Evolutionary conservation across 2,113 vertebrate species (phyloP).

Genomic region (Oriolus oriolus): DNA sequence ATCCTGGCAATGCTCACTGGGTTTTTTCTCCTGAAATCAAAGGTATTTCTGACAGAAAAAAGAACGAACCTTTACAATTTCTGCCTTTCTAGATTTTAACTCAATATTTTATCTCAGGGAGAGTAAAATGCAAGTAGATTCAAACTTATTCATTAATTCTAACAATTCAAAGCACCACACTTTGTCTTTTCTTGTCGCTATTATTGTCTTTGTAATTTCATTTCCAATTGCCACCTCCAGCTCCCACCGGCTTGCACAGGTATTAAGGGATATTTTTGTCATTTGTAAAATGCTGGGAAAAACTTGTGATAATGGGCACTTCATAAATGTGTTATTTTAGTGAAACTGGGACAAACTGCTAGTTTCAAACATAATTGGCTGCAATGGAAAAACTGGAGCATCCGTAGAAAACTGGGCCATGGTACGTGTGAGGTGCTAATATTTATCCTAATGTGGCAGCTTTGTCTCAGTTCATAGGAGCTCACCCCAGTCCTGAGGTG

Average conservation of each 20-base stretch:
- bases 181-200: not conserved
- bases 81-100: not conserved
- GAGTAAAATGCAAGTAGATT: not conserved
- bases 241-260: not conserved
- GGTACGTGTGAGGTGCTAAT: not conserved
- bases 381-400: conserved; percentile 46
- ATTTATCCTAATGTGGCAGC: conserved; percentile 6
- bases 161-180: not conserved
- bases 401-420: not conserved
- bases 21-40: conserved; percentile 1
- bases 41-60: conserved; percentile 1
- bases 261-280: not conserved
- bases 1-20: not conserved
- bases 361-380: conserved; percentile 50
- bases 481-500: not conserved
- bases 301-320: conserved; percentile 19
- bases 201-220: not conserved
- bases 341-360: conserved; percentile 50
- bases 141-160: not conserved
- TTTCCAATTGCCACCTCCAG: not conserved
- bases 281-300: conserved; percentile 1
- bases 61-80: not conserved
- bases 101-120: not conserved
- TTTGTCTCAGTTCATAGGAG: not conserved
- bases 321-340: conserved; percentile 44